Evolutionary conservation across 2,797 vertebrate species (phyloP), one percentile per base, ranked within the genome.

Genomic region (Tiaroga cobitis): DNA sequence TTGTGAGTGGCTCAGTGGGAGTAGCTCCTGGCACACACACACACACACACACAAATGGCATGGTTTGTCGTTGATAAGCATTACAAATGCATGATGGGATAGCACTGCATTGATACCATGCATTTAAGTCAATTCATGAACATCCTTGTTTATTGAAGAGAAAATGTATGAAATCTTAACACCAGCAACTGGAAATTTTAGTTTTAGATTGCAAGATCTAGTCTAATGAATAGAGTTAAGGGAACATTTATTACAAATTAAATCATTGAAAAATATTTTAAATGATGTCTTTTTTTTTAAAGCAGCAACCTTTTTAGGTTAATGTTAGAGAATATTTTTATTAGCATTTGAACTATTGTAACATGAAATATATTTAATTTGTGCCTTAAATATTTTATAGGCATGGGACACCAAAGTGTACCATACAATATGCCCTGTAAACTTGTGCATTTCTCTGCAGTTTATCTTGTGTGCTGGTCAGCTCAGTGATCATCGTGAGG

Each of bases 31-130:
- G 46, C 13, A 81, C 26, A 79, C 46, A 79, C 51, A 82, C 67
- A 49, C 1, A 49, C 41, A 13, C 11, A 63, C 37, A 37, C 37
- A 37, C 5, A 37, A 84, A 39, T 72, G 18, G 69, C 24, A 80
- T 63, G 81, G 37, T 32, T 83, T 39, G 65, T 32, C n/a, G n/a
- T 8, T 26, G 68, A 49, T 56, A 54, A 39, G 6, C 34, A 69
- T 85, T 34, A 77, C 77, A 89, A 80, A 85, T 70, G 63, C 46
- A 82, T 82, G 56, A 67, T 8, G 13, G 32, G 37, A 77, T 68
- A 24, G 18, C 56, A 63, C 63, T 82, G 76, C 65, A 59, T 29
- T 26, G 21, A 70, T 26, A 34, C 9, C 34, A 75, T 61, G 21
- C n/a, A 18, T 49, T 82, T 39, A 61, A 54, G 39, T 37, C 29